phyloP scores from a whole-genome alignment of 1,140 invertebrate species.

The Mizuhopecten yessoensis region DNA sequence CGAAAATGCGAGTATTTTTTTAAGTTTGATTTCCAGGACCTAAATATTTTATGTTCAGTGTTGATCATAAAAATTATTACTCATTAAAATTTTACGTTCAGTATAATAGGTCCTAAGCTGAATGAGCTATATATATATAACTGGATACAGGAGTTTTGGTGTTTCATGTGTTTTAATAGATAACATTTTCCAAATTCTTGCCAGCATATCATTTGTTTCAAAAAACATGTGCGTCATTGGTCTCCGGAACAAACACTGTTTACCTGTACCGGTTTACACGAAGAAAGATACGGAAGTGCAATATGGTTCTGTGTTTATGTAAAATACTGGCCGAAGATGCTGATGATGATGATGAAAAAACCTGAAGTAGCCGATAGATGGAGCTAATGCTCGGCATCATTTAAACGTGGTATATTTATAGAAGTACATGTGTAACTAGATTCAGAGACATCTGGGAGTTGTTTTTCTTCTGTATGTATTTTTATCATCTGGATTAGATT shows the following conservation, averaged over 20 bases:
- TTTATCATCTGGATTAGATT: background rate
- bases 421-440: background rate
- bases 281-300: background rate
- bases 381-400: background rate
- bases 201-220: background rate
- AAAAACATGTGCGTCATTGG: background rate
- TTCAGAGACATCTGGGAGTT: background rate
- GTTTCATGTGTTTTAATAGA: background rate
- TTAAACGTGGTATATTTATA: background rate
- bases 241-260: background rate
- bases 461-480: background rate
- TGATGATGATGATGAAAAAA: background rate
- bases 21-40: too few relatives aligned
- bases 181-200: background rate
- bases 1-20: too few relatives aligned
- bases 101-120: too few relatives aligned
- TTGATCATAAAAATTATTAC: too few relatives aligned
- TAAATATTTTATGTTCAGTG: too few relatives aligned
- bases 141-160: background rate
- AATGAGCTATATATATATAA: background rate
- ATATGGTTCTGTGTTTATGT: background rate
- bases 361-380: background rate
- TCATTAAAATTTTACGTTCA: too few relatives aligned
- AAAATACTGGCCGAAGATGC: background rate
- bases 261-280: background rate